These are phyloP conservation scores for Galleria mellonella DNA, from an alignment of 1,140 invertebrate genomes.

Conservation along the genomic window DNA sequence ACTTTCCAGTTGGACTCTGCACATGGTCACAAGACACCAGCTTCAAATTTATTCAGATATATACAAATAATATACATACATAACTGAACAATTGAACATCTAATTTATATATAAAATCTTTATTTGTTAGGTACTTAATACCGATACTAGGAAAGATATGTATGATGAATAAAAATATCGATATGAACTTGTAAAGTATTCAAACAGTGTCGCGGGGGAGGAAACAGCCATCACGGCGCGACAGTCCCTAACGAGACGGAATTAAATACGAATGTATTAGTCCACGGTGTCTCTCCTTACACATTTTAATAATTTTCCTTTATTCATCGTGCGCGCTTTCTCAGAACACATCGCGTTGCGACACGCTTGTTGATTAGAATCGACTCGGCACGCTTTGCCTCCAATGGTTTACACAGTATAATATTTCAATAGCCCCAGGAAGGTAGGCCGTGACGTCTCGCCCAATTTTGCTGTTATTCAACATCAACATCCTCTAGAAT, in stretches of 20 bases:
- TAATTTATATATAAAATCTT: too few species aligned
- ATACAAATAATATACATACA: too few species aligned
- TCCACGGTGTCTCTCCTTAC: conserved; percentile 38
- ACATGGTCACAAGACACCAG: too few species aligned
- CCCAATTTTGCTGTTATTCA: background rate
- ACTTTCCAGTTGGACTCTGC: too few species aligned
- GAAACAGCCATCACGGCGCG: conserved; percentile 55
- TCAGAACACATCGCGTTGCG: conserved; percentile 40
- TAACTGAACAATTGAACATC: too few species aligned
- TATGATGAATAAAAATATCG: too few species aligned
- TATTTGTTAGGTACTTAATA: too few species aligned
- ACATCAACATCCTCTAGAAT: background rate
- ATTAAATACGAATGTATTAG: conserved; percentile 63
- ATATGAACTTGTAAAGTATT: conserved; percentile 25
- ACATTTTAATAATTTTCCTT: conserved; percentile 50
- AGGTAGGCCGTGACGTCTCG: conserved; percentile 14
- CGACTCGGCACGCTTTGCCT: conserved; percentile 26
- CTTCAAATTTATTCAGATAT: too few species aligned
- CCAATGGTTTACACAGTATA: conserved; percentile 27
- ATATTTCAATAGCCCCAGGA: conserved; percentile 38
- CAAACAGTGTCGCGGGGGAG: conserved; percentile 43
- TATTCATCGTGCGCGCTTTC: conserved; percentile 52
- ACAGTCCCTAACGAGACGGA: conserved; percentile 49
- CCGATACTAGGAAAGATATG: too few species aligned
- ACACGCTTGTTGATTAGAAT: conserved; percentile 52